Conservation (phyloP, 1,140 invertebrate genomes). For the Pseudobourletiella spinata region DNA sequence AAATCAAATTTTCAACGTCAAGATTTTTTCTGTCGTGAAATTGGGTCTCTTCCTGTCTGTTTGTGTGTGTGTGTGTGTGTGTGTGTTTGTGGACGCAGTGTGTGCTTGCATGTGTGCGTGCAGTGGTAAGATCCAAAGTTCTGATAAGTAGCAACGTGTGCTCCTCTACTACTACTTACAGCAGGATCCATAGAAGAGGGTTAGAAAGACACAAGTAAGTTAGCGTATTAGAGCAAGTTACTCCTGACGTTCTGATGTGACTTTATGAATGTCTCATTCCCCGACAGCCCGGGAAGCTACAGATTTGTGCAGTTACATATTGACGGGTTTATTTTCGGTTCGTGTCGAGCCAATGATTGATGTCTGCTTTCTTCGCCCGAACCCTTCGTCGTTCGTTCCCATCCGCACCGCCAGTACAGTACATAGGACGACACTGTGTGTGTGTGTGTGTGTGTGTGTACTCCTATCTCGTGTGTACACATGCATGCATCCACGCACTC, state of each 20-base stretch:
- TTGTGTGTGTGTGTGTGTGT: too few species aligned
- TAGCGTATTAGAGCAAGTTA: constrained; percentile 14
- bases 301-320: constrained; percentile 27
- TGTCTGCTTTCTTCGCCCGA: constrained; percentile 30
- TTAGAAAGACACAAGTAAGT: neutral
- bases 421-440: neutral
- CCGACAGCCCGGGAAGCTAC: constrained; percentile 10
- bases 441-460: neutral
- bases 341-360: constrained; percentile 34
- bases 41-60: too few species aligned
- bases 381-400: constrained; percentile 3
- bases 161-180: neutral
- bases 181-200: too few species aligned
- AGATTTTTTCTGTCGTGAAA: too few species aligned
- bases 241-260: constrained; percentile 13
- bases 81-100: too few species aligned
- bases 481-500: neutral
- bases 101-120: too few species aligned
- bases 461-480: neutral
- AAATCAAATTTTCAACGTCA: too few species aligned
- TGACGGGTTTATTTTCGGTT: constrained; percentile 31
- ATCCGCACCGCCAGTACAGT: too few species aligned
- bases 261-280: constrained; percentile 13
- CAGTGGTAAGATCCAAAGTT: too few species aligned
- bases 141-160: neutral